Conservation (phyloP, 2,113 vertebrate species). For the Ifrita kowaldi region DNA sequence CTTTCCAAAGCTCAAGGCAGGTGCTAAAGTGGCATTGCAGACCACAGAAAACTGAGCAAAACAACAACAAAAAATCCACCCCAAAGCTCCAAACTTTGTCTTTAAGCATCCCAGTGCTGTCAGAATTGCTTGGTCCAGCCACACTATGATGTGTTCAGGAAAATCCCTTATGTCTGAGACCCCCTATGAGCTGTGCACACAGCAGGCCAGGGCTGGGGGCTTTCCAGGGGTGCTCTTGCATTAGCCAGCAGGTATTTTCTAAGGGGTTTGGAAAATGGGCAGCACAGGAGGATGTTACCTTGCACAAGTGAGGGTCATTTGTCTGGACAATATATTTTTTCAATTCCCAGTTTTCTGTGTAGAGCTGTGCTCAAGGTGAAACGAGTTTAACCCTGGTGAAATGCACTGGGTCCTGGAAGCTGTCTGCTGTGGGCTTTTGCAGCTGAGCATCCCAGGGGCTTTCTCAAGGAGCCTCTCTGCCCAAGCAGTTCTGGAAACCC, state of each 20-base stretch:
- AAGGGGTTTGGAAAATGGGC: background rate
- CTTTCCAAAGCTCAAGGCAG: background rate
- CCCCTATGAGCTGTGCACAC: background rate
- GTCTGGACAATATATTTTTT: background rate
- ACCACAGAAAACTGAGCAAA: background rate
- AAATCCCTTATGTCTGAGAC: background rate
- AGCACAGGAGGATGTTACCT: background rate
- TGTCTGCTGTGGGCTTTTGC: background rate
- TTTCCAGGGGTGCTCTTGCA: background rate
- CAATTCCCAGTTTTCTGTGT: background rate
- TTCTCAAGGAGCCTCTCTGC: background rate
- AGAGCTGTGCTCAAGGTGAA: background rate
- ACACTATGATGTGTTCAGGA: background rate
- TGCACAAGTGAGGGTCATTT: background rate
- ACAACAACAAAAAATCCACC: fast-evolving
- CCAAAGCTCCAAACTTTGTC: background rate
- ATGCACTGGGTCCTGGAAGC: background rate
- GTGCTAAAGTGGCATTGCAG: background rate
- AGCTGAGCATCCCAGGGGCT: background rate
- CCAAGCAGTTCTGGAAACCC: background rate
- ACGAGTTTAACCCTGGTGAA: background rate
- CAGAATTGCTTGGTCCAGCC: background rate
- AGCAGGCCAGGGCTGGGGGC: background rate
- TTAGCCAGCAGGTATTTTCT: background rate
- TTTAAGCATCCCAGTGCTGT: background rate